Percentiles rank a stretch among this genome's conserved stretches.
These are phyloP conservation scores for Drosophila nikananu DNA, from an alignment of 1,140 invertebrate species.

Conservation along the genomic window DNA sequence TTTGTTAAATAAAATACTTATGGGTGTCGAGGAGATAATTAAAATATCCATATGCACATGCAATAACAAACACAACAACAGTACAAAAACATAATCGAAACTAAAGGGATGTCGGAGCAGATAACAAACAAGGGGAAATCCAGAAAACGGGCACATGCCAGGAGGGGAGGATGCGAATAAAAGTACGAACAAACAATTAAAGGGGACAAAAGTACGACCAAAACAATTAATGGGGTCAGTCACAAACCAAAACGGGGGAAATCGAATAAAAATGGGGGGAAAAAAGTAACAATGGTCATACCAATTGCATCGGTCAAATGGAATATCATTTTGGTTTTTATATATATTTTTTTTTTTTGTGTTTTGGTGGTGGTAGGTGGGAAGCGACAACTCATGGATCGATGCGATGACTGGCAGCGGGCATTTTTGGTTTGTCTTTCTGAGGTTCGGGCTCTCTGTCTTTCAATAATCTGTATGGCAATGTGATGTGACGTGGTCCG, in stretches of 20 bases:
- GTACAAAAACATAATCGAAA: conserved; percentile 55
- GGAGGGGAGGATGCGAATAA: conserved; percentile 1
- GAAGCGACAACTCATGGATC: conserved; percentile 42
- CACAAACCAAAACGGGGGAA: conserved; percentile 27
- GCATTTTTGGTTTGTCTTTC: conserved; percentile 11
- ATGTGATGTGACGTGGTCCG: conserved; percentile 20
- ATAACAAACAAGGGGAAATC: background rate
- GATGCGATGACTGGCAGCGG: conserved; percentile 44
- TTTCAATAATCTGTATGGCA: conserved; percentile 58
- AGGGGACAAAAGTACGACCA: conserved; percentile 1
- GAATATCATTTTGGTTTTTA: conserved; percentile 30
- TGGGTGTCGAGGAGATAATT: background rate
- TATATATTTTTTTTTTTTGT: conserved; percentile 13
- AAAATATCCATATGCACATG: conserved; percentile 50
- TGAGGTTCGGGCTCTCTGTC: conserved; percentile 24
- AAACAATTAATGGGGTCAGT: conserved; percentile 14
- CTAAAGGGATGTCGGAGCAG: background rate
- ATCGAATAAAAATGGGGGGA: conserved; percentile 9
- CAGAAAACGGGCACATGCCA: conserved; percentile 21
- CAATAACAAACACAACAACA: conserved; percentile 81
- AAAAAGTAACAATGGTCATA: conserved; percentile 61
- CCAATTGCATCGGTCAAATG: conserved; percentile 63
- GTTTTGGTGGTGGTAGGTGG: conserved; percentile 42
- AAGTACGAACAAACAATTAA: conserved; percentile 12
- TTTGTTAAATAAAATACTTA: background rate